Evolutionary conservation across 2,113 vertebrate genomes (phyloP).

Genomic region (Pomatostomus ruficeps): DNA sequence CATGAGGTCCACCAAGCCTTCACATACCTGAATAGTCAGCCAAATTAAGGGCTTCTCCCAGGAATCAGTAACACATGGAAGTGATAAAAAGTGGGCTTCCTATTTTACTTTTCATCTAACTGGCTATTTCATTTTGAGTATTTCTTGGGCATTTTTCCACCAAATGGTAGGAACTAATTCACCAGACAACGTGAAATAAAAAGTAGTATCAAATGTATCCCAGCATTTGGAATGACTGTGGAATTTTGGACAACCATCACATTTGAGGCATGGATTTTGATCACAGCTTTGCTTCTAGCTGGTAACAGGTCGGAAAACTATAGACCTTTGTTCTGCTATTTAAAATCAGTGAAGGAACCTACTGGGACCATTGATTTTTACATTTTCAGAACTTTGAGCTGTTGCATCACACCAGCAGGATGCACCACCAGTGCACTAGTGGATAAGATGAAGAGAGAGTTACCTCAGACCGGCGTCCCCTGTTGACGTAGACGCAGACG

Average conservation of each 20-base stretch:
- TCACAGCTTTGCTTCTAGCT: background rate
- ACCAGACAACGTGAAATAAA: background rate
- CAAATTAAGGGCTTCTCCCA: background rate
- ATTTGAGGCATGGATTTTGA: background rate
- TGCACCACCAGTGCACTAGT: accelerated
- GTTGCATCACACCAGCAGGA: background rate
- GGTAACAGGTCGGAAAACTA: background rate
- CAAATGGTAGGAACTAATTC: background rate
- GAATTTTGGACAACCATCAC: background rate
- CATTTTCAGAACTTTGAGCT: background rate
- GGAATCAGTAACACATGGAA: background rate
- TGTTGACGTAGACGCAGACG: conserved; percentile 88
- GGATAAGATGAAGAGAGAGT: background rate
- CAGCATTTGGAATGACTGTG: background rate
- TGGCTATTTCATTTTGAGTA: background rate
- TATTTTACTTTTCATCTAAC: background rate
- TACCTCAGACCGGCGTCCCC: conserved; percentile 93
- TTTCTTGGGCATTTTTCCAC: background rate
- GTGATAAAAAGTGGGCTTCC: background rate
- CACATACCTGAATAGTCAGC: background rate
- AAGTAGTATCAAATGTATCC: background rate
- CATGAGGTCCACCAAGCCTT: background rate
- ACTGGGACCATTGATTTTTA: accelerated
- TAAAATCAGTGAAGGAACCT: accelerated
- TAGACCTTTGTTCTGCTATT: background rate